A percentile compares a stretch with the other conserved stretches of the same genome.
Evolutionary conservation across 2,888 invertebrate species (phyloP).

Genomic region (Heliconius ismenius): DNA sequence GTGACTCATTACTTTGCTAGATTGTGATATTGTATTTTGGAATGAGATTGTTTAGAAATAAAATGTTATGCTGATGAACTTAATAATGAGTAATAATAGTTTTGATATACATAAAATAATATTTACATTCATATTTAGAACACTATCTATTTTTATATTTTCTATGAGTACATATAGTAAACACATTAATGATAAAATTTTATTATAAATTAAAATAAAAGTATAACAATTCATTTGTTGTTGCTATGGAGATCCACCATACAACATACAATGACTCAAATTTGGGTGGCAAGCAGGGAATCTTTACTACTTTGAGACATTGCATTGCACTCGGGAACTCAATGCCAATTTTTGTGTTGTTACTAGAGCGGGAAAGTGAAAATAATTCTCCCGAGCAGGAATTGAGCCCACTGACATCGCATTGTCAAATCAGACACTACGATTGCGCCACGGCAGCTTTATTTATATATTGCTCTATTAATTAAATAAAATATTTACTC

Average conservation of each 20-base stretch:
- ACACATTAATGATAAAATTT: background rate
- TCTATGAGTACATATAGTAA: background rate
- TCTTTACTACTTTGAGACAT: background rate
- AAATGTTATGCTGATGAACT: background rate
- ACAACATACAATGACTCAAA: background rate
- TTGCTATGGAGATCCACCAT: background rate
- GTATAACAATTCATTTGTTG: background rate
- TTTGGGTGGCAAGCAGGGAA: background rate
- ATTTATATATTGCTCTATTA: background rate
- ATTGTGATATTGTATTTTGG: background rate
- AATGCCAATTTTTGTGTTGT: background rate
- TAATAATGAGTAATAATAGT: background rate
- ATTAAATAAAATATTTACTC: background rate
- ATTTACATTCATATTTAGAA: background rate
- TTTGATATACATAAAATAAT: background rate
- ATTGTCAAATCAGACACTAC: background rate
- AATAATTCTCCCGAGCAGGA: background rate
- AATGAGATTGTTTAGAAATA: background rate
- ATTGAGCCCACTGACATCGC: background rate
- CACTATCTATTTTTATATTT: background rate
- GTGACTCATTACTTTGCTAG: slow-evolving; percentile 17
- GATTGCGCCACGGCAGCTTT: background rate
- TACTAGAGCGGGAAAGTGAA: background rate
- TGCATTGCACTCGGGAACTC: background rate
- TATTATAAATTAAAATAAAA: background rate